A percentile compares a stretch with the other conserved stretches of the same genome.
Evolutionary conservation across 92 coral and sea anemone species (phyloP).

Genomic region (Zoanthus sansibaricus): DNA sequence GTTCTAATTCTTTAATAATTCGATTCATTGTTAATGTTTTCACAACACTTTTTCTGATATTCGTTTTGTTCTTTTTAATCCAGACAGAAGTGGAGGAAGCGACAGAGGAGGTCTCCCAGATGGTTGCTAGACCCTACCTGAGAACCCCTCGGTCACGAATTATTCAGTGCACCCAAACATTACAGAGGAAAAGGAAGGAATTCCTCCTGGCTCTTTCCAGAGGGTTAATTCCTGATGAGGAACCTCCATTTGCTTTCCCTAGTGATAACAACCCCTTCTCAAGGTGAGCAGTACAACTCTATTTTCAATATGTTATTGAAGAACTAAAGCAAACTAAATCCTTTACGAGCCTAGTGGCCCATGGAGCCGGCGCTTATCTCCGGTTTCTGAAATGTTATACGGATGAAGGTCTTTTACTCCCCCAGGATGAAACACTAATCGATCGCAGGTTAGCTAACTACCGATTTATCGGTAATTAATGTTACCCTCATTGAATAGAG

Average conservation of each 20-base stretch:
- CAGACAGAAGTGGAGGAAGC: slow-evolving; percentile 98
- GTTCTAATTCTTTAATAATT: neutral
- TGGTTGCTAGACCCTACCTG: slow-evolving; percentile 97
- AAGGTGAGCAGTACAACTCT: slow-evolving; percentile 28
- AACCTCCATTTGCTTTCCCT: slow-evolving; percentile 47
- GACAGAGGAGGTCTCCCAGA: slow-evolving; percentile 90
- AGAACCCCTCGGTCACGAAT: slow-evolving; percentile 93
- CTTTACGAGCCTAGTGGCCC: too few species aligned
- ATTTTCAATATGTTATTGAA: neutral
- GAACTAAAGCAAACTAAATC: too few species aligned
- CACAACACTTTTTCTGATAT: neutral
- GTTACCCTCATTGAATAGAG: too few species aligned
- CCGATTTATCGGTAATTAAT: too few species aligned
- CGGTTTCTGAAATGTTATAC: too few species aligned
- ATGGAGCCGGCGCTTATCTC: too few species aligned
- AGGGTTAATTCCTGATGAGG: slow-evolving; percentile 97
- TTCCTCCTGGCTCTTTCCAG: slow-evolving; percentile 93
- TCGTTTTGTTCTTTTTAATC: neutral
- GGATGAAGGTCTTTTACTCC: too few species aligned
- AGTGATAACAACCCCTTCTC: slow-evolving; percentile 45
- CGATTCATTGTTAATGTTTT: neutral
- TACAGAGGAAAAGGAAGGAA: slow-evolving; percentile 82
- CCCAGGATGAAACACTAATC: too few species aligned
- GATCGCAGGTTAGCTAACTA: too few species aligned
- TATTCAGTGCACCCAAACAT: slow-evolving; percentile 81